These are phyloP conservation scores for Bradypodion pumilum DNA, from an alignment of 2,797 vertebrate genomes.

Conservation along the genomic window DNA sequence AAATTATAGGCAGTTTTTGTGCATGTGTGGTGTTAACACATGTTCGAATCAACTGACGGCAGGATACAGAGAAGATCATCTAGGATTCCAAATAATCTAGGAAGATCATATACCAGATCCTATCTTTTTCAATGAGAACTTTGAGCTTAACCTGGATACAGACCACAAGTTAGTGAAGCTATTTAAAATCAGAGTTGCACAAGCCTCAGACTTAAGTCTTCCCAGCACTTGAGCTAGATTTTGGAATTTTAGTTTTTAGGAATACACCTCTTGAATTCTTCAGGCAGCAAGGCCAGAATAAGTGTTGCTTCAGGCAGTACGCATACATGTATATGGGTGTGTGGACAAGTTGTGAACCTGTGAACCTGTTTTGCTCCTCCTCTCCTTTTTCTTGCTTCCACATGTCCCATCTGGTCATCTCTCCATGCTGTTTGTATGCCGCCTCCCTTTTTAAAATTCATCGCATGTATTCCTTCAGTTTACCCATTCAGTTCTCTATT, in stretches of 20 bases:
- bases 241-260: no score
- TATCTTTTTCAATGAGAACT: no score
- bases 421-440: neutral
- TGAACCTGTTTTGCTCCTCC: neutral
- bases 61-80: neutral
- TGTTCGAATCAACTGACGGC: neutral
- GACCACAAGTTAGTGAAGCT: no score
- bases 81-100: no score
- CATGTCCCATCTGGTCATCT: neutral
- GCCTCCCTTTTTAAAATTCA: no score
- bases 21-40: no score
- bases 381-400: neutral
- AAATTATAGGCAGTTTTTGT: conserved; percentile 50
- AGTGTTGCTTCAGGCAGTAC: neutral
- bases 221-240: no score
- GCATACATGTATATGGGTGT: neutral
- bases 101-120: no score
- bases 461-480: neutral
- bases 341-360: neutral
- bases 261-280: no score
- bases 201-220: no score
- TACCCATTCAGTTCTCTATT: neutral
- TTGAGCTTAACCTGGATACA: no score
- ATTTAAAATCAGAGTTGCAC: no score
- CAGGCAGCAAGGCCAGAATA: neutral